phyloP scores from a whole-genome alignment of 1,140 invertebrate species.

The Drosophila auraria region DNA sequence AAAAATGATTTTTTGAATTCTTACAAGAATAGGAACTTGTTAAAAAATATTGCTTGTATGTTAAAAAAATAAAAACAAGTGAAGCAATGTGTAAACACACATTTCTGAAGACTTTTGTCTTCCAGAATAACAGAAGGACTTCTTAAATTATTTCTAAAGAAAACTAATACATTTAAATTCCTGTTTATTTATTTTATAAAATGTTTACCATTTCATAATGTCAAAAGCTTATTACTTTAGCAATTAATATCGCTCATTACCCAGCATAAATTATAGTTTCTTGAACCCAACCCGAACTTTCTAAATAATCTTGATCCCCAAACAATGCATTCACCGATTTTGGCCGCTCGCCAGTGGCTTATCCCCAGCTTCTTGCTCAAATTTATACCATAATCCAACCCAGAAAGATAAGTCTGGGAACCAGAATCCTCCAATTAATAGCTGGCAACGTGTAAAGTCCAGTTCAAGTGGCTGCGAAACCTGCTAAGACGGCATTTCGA shows the following conservation, averaged over 20 bases:
- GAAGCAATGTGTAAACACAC: too few species aligned
- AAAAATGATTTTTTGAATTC: neutral
- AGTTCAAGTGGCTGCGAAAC: slow-evolving; percentile 21
- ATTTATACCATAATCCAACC: neutral
- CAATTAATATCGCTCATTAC: too few species aligned
- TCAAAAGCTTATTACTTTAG: neutral
- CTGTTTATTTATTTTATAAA: neutral
- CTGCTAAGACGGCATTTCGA: slow-evolving; percentile 33
- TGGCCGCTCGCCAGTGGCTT: slow-evolving; percentile 7
- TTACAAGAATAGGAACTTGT: neutral
- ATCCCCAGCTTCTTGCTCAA: neutral
- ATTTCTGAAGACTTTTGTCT: neutral
- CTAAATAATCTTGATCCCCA: neutral
- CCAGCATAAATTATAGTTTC: neutral
- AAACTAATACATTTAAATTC: too few species aligned
- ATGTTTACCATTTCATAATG: neutral
- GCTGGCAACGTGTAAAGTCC: slow-evolving; percentile 32
- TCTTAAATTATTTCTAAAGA: too few species aligned
- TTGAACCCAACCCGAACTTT: neutral
- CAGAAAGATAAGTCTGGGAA: slow-evolving; percentile 2
- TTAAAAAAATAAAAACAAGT: neutral
- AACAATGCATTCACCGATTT: neutral
- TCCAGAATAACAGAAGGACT: neutral
- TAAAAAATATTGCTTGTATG: too few species aligned
- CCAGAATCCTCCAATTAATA: slow-evolving; percentile 21